phyloP scores from a whole-genome alignment of 2,888 invertebrate genomes.

The Nomada goodeniana region DNA sequence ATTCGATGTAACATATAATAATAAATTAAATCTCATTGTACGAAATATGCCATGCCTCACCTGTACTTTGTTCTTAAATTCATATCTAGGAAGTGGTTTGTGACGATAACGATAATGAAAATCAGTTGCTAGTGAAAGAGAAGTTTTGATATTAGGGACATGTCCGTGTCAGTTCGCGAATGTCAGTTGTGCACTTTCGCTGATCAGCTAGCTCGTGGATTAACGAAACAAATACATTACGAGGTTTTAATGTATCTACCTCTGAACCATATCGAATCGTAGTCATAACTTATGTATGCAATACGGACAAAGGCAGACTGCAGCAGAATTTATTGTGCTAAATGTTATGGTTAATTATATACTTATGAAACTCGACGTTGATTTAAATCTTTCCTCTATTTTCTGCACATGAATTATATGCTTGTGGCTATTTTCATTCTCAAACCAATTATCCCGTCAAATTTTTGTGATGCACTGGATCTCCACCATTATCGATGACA shows the following conservation, averaged over 20 bases:
- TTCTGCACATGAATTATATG: neutral
- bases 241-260: neutral
- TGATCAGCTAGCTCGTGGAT: constrained; percentile 19
- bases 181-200: constrained; percentile 24
- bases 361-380: neutral
- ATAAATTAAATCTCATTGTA: neutral
- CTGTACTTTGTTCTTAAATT: neutral
- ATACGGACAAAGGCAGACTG: neutral
- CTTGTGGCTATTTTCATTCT: too few species aligned
- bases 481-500: too few species aligned
- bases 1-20: neutral
- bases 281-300: neutral
- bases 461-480: too few species aligned
- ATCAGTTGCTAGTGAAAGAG: neutral
- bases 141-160: constrained; percentile 1
- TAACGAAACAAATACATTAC: constrained; percentile 24
- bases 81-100: neutral
- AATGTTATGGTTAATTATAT: neutral
- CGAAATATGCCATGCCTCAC: too few species aligned
- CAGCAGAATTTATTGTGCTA: neutral
- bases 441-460: too few species aligned
- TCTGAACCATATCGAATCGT: constrained; percentile 1
- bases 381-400: neutral
- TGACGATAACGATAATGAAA: neutral
- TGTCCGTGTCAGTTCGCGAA: constrained; percentile 19